Conservation (phyloP, 2,797 vertebrate genomes). For the Hydrolagus colliei region DNA sequence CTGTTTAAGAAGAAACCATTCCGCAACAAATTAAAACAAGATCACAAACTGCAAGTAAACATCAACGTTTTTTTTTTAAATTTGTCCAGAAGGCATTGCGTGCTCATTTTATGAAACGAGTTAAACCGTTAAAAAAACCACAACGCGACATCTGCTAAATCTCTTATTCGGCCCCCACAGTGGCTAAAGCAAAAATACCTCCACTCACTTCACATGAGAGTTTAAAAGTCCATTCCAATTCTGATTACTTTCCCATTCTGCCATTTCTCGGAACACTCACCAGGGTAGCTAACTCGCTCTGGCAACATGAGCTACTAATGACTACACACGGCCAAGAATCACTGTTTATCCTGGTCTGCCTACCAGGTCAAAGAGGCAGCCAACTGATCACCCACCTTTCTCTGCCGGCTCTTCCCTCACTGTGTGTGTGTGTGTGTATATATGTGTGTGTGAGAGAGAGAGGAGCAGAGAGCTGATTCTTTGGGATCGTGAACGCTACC, state of each 20-base stretch:
- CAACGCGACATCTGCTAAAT: conserved; percentile 35
- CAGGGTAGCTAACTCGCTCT: conserved; percentile 43
- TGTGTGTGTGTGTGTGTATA: conserved; percentile 46
- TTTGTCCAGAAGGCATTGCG: background rate
- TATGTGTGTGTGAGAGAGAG: conserved; percentile 42
- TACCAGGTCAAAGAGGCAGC: conserved; percentile 56
- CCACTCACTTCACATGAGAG: conserved; percentile 53
- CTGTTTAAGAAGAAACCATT: background rate
- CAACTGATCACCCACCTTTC: conserved; percentile 53
- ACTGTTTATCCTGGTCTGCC: conserved; percentile 51
- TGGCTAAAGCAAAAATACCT: conserved; percentile 55
- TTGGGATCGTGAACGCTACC: conserved; percentile 65
- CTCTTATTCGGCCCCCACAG: conserved; percentile 45
- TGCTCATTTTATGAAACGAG: background rate
- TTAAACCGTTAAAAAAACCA: no score
- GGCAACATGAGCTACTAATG: conserved; percentile 40
- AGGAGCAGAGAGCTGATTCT: conserved; percentile 59
- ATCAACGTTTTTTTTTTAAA: background rate
- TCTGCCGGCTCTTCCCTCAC: conserved; percentile 50
- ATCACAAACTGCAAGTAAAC: background rate
- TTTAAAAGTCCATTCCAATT: conserved; percentile 48
- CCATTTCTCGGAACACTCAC: conserved; percentile 41
- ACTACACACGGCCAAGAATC: conserved; percentile 49
- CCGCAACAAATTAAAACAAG: background rate
- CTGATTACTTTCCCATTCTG: conserved; percentile 47